phyloP scores from a whole-genome alignment of 2,113 vertebrate species.

The Laterallus jamaicensis region DNA sequence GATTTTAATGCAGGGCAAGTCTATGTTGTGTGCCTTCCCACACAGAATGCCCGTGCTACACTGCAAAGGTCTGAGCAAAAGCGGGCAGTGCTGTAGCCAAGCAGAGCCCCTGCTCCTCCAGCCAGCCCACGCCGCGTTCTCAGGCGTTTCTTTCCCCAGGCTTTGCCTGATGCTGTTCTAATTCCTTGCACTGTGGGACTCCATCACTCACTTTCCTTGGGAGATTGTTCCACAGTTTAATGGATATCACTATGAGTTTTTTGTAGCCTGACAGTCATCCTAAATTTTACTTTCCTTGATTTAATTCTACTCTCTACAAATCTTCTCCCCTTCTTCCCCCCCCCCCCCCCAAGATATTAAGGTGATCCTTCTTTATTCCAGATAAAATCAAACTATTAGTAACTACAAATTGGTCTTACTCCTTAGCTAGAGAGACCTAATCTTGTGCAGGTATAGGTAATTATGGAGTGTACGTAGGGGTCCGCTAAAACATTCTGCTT shows the following conservation, averaged over 20 bases:
- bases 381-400: not conserved
- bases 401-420: not conserved
- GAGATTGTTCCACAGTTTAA: not conserved
- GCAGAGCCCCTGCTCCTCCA: not conserved
- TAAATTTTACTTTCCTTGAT: not conserved
- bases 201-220: not conserved
- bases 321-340: too few species aligned
- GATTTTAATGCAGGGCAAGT: not conserved
- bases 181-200: not conserved
- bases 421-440: slow-evolving; percentile 4
- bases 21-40: not conserved
- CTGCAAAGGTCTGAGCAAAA: not conserved
- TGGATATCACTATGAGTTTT: not conserved
- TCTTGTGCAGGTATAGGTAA: slow-evolving; percentile 22
- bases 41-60: not conserved
- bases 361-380: not conserved
- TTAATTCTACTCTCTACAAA: not conserved
- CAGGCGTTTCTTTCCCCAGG: not conserved
- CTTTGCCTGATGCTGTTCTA: not conserved
- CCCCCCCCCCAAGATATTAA: not conserved
- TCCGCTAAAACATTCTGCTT: slow-evolving; percentile 28
- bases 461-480: slow-evolving; percentile 24
- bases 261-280: not conserved
- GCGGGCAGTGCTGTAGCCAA: not conserved
- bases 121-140: rapidly evolving